Conservation (phyloP, 2,888 invertebrate genomes). For the Caenorhabditis becei region DNA sequence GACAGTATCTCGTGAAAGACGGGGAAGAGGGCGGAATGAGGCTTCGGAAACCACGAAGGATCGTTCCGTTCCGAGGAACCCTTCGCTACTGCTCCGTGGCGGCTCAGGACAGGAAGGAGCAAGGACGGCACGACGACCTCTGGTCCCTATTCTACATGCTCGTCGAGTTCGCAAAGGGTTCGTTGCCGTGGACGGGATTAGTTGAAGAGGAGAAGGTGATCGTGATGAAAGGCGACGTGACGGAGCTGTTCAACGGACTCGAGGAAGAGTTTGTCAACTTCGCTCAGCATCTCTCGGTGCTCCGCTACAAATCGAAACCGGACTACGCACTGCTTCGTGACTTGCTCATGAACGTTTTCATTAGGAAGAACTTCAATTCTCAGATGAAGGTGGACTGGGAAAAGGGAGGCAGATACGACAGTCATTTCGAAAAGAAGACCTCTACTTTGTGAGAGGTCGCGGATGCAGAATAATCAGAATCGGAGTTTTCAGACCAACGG, state of each 20-base stretch:
- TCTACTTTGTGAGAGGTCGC: slow-evolving; percentile 36
- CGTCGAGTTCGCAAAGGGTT: slow-evolving; percentile 64
- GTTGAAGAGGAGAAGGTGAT: slow-evolving; percentile 49
- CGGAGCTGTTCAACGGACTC: slow-evolving; percentile 45
- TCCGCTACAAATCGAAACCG: slow-evolving; percentile 42
- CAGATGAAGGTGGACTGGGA: slow-evolving; percentile 66
- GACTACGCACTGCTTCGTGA: slow-evolving; percentile 51
- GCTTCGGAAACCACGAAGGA: slow-evolving; percentile 54
- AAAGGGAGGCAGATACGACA: slow-evolving; percentile 58
- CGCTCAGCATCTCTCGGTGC: slow-evolving; percentile 39
- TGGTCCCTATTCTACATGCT: slow-evolving; percentile 71
- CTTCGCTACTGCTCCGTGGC: slow-evolving; percentile 68
- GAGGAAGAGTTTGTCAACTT: slow-evolving; percentile 47
- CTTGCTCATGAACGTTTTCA: slow-evolving; percentile 46
- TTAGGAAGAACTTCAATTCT: slow-evolving; percentile 34
- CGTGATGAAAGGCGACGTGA: slow-evolving; percentile 47
- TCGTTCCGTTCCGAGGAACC: slow-evolving; percentile 69
- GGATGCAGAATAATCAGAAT: neutral
- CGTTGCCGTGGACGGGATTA: slow-evolving; percentile 63
- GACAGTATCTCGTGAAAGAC: slow-evolving; percentile 56
- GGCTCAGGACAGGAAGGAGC: slow-evolving; percentile 69
- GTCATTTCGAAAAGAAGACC: slow-evolving; percentile 51
- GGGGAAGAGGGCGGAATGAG: slow-evolving; percentile 34
- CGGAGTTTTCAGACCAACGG: slow-evolving; percentile 31
- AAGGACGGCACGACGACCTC: slow-evolving; percentile 70